Evolutionary conservation across 2,888 invertebrate genomes (phyloP).

Genomic region (Isoperla grammatica): DNA sequence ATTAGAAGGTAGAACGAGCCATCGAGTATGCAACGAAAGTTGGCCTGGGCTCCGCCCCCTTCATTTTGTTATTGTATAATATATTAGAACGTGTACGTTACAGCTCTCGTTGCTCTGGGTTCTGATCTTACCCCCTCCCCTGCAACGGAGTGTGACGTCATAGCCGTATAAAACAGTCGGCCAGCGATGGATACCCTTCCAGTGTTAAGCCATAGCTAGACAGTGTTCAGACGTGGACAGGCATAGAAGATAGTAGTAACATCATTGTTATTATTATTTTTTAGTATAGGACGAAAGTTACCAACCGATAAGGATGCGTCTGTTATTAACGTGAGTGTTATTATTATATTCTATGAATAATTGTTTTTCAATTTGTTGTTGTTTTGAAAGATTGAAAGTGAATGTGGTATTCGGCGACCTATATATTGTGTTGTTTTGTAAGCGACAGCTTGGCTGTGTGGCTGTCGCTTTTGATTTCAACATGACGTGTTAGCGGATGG

Average conservation of each 20-base stretch:
- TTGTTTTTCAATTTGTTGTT: slow-evolving; percentile 9
- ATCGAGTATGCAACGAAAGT: too few species aligned
- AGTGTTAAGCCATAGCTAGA: slow-evolving; percentile 15
- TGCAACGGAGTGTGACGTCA: slow-evolving; percentile 11
- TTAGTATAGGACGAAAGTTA: background rate
- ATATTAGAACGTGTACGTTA: background rate
- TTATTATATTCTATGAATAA: background rate
- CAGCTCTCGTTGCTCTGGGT: background rate
- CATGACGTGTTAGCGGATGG: background rate
- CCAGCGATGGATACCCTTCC: slow-evolving; percentile 20
- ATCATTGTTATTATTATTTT: background rate
- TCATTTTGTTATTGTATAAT: background rate
- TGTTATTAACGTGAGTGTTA: slow-evolving; percentile 11
- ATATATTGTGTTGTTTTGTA: slow-evolving; percentile 14
- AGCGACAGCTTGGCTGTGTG: slow-evolving; percentile 1
- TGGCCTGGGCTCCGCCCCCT: background rate
- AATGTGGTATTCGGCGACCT: slow-evolving; percentile 6
- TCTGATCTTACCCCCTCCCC: background rate
- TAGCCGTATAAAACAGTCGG: slow-evolving; percentile 21
- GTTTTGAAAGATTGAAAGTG: slow-evolving; percentile 14
- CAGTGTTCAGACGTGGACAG: too few species aligned
- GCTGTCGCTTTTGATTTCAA: background rate
- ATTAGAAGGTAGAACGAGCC: background rate
- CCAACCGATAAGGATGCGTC: slow-evolving; percentile 11
- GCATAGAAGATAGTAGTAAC: slow-evolving; percentile 1